Conservation (phyloP, 2,888 invertebrate species). For the Andrena fulva region DNA sequence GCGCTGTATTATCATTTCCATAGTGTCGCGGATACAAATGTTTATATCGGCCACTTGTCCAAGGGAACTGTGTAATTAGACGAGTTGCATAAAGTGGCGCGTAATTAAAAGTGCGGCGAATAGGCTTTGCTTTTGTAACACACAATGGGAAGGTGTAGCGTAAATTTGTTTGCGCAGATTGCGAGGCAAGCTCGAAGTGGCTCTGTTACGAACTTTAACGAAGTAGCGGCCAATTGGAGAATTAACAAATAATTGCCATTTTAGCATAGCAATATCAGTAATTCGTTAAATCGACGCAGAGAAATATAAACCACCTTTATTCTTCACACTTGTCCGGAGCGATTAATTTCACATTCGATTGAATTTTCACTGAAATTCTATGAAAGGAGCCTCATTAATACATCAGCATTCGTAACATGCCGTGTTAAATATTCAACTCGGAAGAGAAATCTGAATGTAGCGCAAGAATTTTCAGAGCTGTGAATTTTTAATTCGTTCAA, state of each 20-base stretch:
- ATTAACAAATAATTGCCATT: not conserved
- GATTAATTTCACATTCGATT: too few species aligned
- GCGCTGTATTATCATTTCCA: slow-evolving; percentile 33
- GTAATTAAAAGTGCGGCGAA: slow-evolving; percentile 4
- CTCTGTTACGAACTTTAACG: not conserved
- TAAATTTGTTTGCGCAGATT: not conserved
- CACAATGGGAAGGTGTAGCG: not conserved
- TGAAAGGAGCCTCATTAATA: too few species aligned
- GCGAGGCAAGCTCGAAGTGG: not conserved
- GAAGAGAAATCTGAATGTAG: too few species aligned
- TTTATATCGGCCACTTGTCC: slow-evolving; percentile 27
- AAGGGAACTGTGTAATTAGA: slow-evolving; percentile 10
- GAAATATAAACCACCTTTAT: too few species aligned
- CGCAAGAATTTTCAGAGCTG: too few species aligned
- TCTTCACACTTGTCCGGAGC: too few species aligned
- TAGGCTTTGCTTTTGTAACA: not conserved
- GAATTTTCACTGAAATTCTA: too few species aligned
- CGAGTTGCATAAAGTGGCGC: slow-evolving; percentile 31
- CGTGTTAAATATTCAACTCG: too few species aligned
- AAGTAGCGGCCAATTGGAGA: not conserved
- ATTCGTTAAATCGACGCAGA: too few species aligned
- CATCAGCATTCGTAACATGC: too few species aligned
- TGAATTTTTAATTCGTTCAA: too few species aligned
- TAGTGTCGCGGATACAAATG: slow-evolving; percentile 44
- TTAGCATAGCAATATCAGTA: too few species aligned